Base-by-base conservation (phyloP, 1,140 invertebrate species). In the Drosophila bipectinata region DNA sequence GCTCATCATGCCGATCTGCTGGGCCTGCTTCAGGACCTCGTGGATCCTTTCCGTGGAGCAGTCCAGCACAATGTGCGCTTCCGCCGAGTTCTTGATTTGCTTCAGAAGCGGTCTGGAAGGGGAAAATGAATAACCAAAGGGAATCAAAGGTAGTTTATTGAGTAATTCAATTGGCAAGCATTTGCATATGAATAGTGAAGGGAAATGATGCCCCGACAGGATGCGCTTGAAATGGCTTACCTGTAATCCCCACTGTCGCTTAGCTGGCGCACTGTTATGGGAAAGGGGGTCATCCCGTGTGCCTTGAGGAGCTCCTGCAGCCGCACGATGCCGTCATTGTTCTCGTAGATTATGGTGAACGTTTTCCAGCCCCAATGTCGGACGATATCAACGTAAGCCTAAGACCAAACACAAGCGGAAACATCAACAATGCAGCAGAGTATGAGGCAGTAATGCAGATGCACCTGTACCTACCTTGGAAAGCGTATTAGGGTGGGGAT, bases 1-100 rank as follows among this genome's bases (percentile, higher is more conserved):
- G 39, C 96, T 98, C 96, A 98, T 97, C 96, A 98, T 97, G 37
- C 97, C 97, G 52, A 98, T 97, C 93, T 98, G 97, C 92, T 98
- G 97, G 3, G 97, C 97, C 92, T 98, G 97, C 88, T 97, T 97
- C 44, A 98, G 92, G 6, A 98, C 95, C 66, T 96, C 94, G 66
- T 96, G 95, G 60, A 98, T 96, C 79, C 96, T 95, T 52, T 97
- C 96, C 0, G 95, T 96, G 6, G 95, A 95, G 82, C 98, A 98
- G 92, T 99, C 98, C 18, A 99, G 93, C 3, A 99, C 95, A 63
- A 99, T 97, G 89, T 98, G 96, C 1, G 96, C 96, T 92, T 98
- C 97, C 0, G 96, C 96, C 1, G 95, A 96, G 88, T 96, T 96
- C 92, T 98, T 97, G 78, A 98, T 97, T 92, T 98, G 97, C 85